phyloP scores from a whole-genome alignment of 2,113 vertebrate species.

The Plotosus lineatus region DNA sequence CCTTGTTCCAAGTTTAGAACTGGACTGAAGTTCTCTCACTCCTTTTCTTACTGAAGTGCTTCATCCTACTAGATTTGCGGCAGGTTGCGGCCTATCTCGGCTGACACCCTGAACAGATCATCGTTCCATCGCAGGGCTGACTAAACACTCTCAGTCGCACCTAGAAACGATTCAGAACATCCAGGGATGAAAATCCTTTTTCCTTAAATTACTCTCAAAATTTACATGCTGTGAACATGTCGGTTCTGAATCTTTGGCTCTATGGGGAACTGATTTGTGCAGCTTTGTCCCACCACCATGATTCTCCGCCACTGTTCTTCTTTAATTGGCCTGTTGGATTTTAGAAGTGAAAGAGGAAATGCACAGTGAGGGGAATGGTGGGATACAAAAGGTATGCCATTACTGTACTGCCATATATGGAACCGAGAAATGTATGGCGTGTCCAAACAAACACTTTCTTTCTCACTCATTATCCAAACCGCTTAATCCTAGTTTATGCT shows the following conservation, averaged over 20 bases:
- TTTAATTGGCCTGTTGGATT: slow-evolving; percentile 49
- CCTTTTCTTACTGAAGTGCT: too few species aligned
- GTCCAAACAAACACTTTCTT: neutral
- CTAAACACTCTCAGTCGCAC: too few species aligned
- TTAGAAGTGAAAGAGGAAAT: neutral
- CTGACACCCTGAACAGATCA: too few species aligned
- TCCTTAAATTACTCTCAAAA: too few species aligned
- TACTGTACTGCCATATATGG: neutral
- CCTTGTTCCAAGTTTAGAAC: neutral
- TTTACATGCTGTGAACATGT: neutral
- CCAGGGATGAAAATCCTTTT: too few species aligned
- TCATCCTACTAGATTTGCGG: too few species aligned
- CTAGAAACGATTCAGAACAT: too few species aligned
- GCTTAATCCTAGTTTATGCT: too few species aligned
- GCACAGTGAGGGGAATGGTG: neutral
- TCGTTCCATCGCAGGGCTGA: too few species aligned
- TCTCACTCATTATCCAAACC: too few species aligned
- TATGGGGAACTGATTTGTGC: slow-evolving; percentile 55
- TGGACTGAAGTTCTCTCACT: neutral
- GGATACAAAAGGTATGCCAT: neutral
- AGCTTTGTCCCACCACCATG: slow-evolving; percentile 54
- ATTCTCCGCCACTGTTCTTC: slow-evolving; percentile 42
- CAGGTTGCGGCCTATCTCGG: too few species aligned
- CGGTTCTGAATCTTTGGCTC: slow-evolving; percentile 15
- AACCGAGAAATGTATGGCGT: neutral